These are phyloP conservation scores for Lathronympha strigana DNA, from an alignment of 2,888 invertebrate species.

Conservation along the genomic window DNA sequence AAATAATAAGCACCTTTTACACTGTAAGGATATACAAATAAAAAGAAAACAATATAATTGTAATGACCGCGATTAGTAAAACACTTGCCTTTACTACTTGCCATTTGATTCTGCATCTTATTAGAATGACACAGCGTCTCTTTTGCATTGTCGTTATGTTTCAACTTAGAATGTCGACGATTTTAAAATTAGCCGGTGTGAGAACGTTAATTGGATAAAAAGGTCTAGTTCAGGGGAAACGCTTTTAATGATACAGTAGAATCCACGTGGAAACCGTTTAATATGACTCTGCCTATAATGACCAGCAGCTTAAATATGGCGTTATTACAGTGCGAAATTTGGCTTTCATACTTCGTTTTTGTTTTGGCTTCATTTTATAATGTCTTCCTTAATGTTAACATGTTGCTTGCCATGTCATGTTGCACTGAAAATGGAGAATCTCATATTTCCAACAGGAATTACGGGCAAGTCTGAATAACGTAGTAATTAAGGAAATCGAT, in stretches of 20 bases:
- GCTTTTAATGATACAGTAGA: background rate
- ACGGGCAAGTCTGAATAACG: too few relatives aligned
- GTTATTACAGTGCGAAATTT: too few relatives aligned
- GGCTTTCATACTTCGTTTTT: too few relatives aligned
- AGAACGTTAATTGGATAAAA: slow-evolving; percentile 27
- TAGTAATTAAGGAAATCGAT: too few relatives aligned
- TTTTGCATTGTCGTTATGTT: background rate
- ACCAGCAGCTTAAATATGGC: too few relatives aligned
- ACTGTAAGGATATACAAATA: background rate
- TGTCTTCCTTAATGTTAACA: too few relatives aligned
- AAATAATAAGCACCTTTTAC: slow-evolving; percentile 7
- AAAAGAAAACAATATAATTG: slow-evolving; percentile 9
- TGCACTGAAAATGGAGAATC: too few relatives aligned
- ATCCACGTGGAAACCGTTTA: background rate
- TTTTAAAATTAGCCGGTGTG: slow-evolving; percentile 6
- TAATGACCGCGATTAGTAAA: slow-evolving; percentile 4
- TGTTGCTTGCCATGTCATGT: too few relatives aligned
- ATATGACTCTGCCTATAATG: too few relatives aligned
- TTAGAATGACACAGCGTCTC: background rate
- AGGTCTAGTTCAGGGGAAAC: slow-evolving; percentile 1
- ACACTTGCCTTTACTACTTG: background rate
- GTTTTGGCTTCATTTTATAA: too few relatives aligned
- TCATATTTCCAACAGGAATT: too few relatives aligned
- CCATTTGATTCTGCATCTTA: background rate
- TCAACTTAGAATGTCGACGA: background rate